Base-by-base conservation (phyloP, 1,140 invertebrate genomes). In the Zaprionus camerounensis region DNA sequence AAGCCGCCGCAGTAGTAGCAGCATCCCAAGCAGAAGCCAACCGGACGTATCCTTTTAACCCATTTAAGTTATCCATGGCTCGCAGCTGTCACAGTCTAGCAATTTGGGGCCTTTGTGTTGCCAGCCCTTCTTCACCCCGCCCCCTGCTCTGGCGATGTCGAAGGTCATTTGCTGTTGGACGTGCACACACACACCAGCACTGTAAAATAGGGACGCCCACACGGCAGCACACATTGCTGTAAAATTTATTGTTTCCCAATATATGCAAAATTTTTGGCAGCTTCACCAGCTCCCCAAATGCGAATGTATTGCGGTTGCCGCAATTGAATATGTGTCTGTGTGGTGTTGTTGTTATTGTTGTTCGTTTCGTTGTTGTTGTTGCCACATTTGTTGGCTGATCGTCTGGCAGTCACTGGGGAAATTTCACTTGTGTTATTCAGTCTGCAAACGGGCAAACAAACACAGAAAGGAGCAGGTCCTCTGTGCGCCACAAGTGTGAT, bases 241-340 rank as follows among this genome's bases (percentile, higher is more conserved):
- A 77, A 80, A 90, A 90, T 90, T 90, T 90, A 90, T 90, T 90
- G 85, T 90, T 90, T 90, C 76, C 81, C 85, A 90, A 90, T 90
- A 90, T 90, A 90, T 90, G 85, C 85, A 90, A 90, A 90, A 78
- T 71, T 86, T 78, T 80, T 71, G 63, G 58, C 76, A 78, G 68
- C 62, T 66, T 71, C 64, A 38, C 41, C 76, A 71, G 41, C 51
- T 51, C 62, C 64, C 49, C 62, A 76, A 64, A 41, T 71, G 61
- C 67, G 65, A 84, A 82, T 81, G 71, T 74, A 81, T 81, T 88
- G 85, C 78, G 84, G 81, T 81, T 87, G 85, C 74, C 85, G 56
- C 85, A 87, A 87, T 87, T 87, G 84, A 87, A 87, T 88, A 66
- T 84, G 78, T 69, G 59, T 61, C 58, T 74, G n/a, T 53, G 24